Evolutionary conservation across 2,113 vertebrate genomes (phyloP).

Genomic region (Sander vitreus): DNA sequence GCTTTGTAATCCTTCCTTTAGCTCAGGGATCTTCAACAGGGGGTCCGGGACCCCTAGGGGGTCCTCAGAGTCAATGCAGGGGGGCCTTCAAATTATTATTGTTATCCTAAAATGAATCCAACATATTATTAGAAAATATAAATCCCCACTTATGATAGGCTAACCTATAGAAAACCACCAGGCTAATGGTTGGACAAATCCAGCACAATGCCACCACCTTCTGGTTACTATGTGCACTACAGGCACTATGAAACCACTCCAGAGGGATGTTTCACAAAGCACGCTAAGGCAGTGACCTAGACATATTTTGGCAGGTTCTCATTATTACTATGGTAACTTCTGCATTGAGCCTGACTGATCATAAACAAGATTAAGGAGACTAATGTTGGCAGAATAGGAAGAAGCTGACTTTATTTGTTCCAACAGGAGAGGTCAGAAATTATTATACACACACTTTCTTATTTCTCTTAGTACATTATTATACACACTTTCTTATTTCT

Average conservation of each 20-base stretch:
- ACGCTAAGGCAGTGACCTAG: neutral
- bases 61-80: too few relatives aligned
- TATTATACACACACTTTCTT: too few relatives aligned
- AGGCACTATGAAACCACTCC: neutral
- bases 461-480: neutral
- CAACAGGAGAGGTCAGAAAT: neutral
- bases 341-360: neutral
- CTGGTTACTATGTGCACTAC: slow-evolving; percentile 47
- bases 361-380: neutral
- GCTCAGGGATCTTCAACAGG: neutral
- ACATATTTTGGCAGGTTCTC: neutral
- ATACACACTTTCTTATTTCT: neutral
- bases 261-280: neutral
- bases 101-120: too few relatives aligned
- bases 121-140: too few relatives aligned
- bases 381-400: neutral
- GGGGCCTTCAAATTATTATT: too few relatives aligned
- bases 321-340: neutral
- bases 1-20: neutral
- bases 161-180: neutral
- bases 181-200: neutral
- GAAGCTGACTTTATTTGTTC: neutral
- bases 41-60: too few relatives aligned
- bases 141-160: too few relatives aligned
- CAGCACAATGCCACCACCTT: slow-evolving; percentile 41